A percentile compares a stretch with the other conserved stretches of the same genome.
These are phyloP conservation scores for Sarotherodon lohbergeri DNA, from an alignment of 2,113 vertebrate species.

Conservation along the genomic window DNA sequence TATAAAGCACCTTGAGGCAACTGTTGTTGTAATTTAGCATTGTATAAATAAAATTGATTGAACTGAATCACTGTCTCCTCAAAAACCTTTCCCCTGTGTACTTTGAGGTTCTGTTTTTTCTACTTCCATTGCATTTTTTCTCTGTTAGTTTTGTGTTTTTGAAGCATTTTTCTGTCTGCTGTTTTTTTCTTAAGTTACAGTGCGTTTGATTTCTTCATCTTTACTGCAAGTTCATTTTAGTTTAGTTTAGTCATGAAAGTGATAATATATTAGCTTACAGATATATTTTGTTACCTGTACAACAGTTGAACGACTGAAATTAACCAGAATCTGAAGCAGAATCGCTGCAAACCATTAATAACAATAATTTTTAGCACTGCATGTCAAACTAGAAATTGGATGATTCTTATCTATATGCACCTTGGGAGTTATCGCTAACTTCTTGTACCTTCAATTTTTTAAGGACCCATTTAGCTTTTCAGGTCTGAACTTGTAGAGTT, in stretches of 20 bases:
- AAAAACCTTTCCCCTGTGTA: background rate
- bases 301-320: background rate
- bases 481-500: background rate
- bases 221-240: accelerated
- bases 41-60: no score
- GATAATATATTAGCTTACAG: background rate
- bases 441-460: background rate
- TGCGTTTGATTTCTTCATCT: background rate
- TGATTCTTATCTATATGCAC: background rate
- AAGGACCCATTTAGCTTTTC: background rate
- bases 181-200: background rate
- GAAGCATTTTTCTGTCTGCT: background rate
- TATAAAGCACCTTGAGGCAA: no score
- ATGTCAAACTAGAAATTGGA: background rate
- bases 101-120: background rate
- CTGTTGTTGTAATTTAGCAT: no score
- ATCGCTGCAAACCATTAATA: background rate
- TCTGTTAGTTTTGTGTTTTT: background rate
- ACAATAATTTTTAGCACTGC: background rate
- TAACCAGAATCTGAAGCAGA: background rate
- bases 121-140: accelerated
- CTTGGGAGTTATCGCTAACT: background rate
- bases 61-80: background rate
- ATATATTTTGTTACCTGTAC: no score
- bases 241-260: background rate